Evolutionary conservation across 2,113 vertebrate species (phyloP).

Genomic region (Typhlomys cinereus): DNA sequence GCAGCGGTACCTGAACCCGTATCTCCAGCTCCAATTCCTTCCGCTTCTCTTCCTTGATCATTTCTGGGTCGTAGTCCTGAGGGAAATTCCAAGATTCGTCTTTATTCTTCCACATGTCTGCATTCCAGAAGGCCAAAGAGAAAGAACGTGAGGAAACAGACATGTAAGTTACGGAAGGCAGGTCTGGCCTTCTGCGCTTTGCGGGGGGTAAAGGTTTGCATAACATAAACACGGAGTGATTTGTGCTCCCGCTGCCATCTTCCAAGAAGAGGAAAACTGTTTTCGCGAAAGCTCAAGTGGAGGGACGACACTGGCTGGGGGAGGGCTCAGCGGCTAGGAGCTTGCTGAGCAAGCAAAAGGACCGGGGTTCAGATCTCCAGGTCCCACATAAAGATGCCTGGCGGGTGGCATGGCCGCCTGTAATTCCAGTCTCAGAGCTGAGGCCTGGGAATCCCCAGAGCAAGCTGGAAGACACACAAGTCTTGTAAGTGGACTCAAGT

Average conservation of each 20-base stretch:
- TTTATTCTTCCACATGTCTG: slow-evolving; percentile 88
- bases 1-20: slow-evolving; percentile 86
- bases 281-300: neutral
- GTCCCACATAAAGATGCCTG: too few relatives aligned
- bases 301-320: neutral
- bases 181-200: too few relatives aligned
- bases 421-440: too few relatives aligned
- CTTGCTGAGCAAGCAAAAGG: too few relatives aligned
- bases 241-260: fast-evolving
- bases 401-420: too few relatives aligned
- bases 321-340: too few relatives aligned
- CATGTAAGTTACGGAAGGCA: fast-evolving
- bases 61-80: slow-evolving; percentile 86
- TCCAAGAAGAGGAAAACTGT: neutral
- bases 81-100: slow-evolving; percentile 85
- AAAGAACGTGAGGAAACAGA: slow-evolving; percentile 33
- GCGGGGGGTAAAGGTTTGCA: neutral
- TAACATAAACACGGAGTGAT: fast-evolving
- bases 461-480: too few relatives aligned
- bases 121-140: slow-evolving; percentile 55
- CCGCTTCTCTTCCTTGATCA: slow-evolving; percentile 88
- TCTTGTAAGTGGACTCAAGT: too few relatives aligned
- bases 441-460: too few relatives aligned
- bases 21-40: slow-evolving; percentile 89
- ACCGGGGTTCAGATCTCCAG: too few relatives aligned